Percentiles rank a stretch among this genome's conserved stretches.
Evolutionary conservation across 2,113 vertebrate genomes (phyloP).

Genomic region (Mixornis gularis): DNA sequence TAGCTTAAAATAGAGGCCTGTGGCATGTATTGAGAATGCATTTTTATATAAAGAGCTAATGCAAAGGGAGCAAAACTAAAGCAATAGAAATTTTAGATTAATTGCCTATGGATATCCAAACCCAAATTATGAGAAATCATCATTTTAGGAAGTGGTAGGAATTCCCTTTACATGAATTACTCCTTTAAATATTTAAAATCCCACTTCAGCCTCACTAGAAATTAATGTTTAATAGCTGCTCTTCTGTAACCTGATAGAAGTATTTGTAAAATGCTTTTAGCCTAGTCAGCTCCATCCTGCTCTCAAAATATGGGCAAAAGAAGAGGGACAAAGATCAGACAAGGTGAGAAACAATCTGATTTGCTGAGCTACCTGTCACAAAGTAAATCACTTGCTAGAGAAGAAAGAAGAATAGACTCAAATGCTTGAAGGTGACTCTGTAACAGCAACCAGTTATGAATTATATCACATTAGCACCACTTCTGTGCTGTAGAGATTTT

Average conservation of each 20-base stretch:
- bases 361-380: not conserved
- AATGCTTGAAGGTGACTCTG: conserved; percentile 16
- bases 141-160: conserved; percentile 6
- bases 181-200: conserved; percentile 48
- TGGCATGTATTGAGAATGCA: not conserved
- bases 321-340: not conserved
- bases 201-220: conserved; percentile 28
- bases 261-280: not conserved
- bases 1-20: conserved; percentile 12
- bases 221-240: conserved; percentile 53
- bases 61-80: not conserved
- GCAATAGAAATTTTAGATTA: not conserved
- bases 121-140: conserved; percentile 14
- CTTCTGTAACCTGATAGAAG: conserved; percentile 11
- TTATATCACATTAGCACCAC: conserved; percentile 33
- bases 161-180: conserved; percentile 42
- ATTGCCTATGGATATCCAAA: conserved; percentile 17
- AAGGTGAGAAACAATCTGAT: not conserved
- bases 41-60: not conserved
- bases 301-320: not conserved
- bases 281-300: not conserved
- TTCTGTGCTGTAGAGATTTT: conserved; percentile 19
- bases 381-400: not conserved
- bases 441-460: conserved; percentile 19
- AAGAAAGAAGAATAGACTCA: not conserved